Evolutionary conservation across 2,797 vertebrate genomes (phyloP), one percentile per base, ranked within the genome.

Genomic region (Orestias chungarensis): DNA sequence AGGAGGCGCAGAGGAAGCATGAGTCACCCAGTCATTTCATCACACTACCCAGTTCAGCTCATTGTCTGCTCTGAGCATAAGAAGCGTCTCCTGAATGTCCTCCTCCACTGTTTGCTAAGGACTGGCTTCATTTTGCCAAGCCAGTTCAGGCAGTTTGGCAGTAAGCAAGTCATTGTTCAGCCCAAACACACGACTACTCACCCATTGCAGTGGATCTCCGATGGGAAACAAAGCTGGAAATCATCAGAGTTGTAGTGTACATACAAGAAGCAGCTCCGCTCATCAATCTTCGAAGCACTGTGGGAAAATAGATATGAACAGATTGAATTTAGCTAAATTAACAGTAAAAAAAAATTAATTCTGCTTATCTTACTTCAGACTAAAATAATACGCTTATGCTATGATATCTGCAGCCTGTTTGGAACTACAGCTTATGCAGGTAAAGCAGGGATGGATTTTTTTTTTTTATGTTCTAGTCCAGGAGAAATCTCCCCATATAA

Each of bases 181-280:
- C 20, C 14, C 46, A 20, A 23, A 64, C 17, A 33, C 6, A 66
- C 27, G 35, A 49, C 47, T 1, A 46, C 96, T 86, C 91, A 97
- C 97, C 96, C 94, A 77, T 84, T 94, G 82, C 96, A 97, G 84
- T 96, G 96, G 71, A 92, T 88, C 42, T 94, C 92, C 0, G 95
- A 96, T 66, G 97, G 96, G 85, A 98, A 98, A 84, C 93, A 97
- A 67, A 98, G 90, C 92, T 97, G 97, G 89, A 97, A 95, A 81
- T 97, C 96, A 81, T 97, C 96, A 0, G 94, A 96, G 7, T 94
- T 94, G 52, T 95, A 95, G 50, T 93, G 89, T 40, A 95, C 94
- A 0, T 97, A 98, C 62, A 98, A 95, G 88, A 97, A 98, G 83
- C 96, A 98, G 90, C 95, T 96, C 27, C 97, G 93, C 78, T 96